Base-by-base conservation (phyloP, 2,888 invertebrate species). In the Cheilosia variabilis region DNA sequence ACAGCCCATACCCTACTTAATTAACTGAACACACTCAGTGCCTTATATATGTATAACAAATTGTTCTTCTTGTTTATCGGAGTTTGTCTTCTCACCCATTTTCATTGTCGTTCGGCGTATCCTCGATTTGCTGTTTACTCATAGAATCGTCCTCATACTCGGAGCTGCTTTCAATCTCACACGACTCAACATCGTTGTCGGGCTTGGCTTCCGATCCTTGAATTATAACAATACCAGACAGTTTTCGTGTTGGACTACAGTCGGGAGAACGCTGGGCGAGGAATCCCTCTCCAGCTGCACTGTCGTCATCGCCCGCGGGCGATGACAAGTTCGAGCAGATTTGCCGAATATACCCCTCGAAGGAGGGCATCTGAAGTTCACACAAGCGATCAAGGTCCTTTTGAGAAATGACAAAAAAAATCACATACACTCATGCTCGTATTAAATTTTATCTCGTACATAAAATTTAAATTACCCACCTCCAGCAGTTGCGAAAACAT, bases 351-450 rank as follows among this genome's bases (percentile, higher is more conserved):
- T 90, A 84, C 68, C 91, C 89, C 27, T 90, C 90, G 62, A 90
- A 88, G 37, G 87, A 87, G 7, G 91, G 90, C 79, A 89, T 71
- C 81, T 92, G 91, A 68, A 90, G 79, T 6, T 90, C 89, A 87
- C 90, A 90, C 83, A 92, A 69, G 2, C 89, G 89, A 88, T 92
- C 92, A 88, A 92, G 89, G 87, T 92, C 92, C 88, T 89, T 82
- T 27, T 24, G 19, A 50, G 19, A 57, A 17, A 9, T n/a, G n/a
- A n/a, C n/a, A 47, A 2, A 19, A 7, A 15, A 27, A 47, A 2
- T 10, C 19, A 31, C 19, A 17, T 9, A 31, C 43, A 43, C n/a
- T 52, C 41, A 69, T 13, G 41, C 41, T 13, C 9, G 22, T 50
- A 50, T 50, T 50, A 10, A 50, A 13, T 15, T 5, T 52, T 52